A percentile compares a stretch with the other conserved stretches of the same genome.
phyloP scores from a whole-genome alignment of 30 jellyfish, hydroid and myxozoan species.

The Cassiopea xamachana region DNA sequence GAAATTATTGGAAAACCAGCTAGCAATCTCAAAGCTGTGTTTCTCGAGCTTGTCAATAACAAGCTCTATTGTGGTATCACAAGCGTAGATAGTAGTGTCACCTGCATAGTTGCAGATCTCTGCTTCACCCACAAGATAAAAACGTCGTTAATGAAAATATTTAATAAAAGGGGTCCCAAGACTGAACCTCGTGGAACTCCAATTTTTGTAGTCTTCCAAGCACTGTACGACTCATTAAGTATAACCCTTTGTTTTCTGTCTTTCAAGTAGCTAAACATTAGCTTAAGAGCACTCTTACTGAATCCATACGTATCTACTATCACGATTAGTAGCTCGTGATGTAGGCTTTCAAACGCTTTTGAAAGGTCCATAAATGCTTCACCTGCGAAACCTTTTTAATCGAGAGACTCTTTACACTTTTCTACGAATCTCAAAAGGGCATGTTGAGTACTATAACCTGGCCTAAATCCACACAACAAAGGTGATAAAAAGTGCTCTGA shows the following conservation, averaged over 20 bases:
- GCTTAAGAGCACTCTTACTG: conserved; percentile 25
- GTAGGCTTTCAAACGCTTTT: conserved; percentile 20
- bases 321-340: conserved; percentile 21
- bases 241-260: conserved; percentile 58
- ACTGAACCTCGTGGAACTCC: conserved; percentile 54
- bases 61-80: too few relatives aligned
- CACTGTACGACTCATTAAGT: conserved; percentile 38
- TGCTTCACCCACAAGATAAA: not conserved
- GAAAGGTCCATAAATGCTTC: conserved; percentile 23
- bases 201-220: conserved; percentile 17
- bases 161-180: conserved; percentile 36
- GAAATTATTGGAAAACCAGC: too few relatives aligned
- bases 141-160: conserved; percentile 22
- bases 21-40: too few relatives aligned
- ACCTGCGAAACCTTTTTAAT: not conserved
- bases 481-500: conserved; percentile 16
- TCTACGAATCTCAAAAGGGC: conserved; percentile 41
- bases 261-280: conserved; percentile 33
- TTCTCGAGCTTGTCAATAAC: too few relatives aligned
- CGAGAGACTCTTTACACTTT: conserved; percentile 8
- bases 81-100: conserved; percentile 4
- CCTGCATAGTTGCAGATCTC: not conserved
- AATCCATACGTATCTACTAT: conserved; percentile 23
- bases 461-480: conserved; percentile 25
- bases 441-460: conserved; percentile 44